Evolutionary conservation across 1,140 invertebrate genomes (phyloP).

Genomic region (Drosophila tristis): DNA sequence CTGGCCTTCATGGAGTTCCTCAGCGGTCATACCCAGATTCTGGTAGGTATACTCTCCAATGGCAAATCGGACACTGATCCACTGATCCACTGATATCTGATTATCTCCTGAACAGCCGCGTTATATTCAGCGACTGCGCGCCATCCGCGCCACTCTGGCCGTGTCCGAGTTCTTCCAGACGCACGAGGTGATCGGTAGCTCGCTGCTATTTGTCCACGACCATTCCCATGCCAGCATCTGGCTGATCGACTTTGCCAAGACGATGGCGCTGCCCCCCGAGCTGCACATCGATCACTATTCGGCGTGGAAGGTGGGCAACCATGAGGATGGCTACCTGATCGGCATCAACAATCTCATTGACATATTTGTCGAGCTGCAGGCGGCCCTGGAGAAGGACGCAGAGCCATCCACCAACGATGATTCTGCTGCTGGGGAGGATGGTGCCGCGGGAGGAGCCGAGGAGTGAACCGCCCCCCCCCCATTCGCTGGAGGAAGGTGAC

Average conservation of each 20-base stretch:
- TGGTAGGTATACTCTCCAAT: constrained; percentile 86
- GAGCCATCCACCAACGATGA: not conserved
- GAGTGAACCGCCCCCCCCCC: not conserved
- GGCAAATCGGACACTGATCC: not conserved
- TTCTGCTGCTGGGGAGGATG: constrained; percentile 17
- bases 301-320: constrained; percentile 97
- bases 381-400: constrained; percentile 42
- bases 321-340: constrained; percentile 98
- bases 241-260: constrained; percentile 99
- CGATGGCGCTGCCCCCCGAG: constrained; percentile 91
- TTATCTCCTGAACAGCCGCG: constrained; percentile 87
- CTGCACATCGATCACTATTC: constrained; percentile 91
- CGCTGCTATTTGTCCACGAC: constrained; percentile 98
- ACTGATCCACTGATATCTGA: not conserved
- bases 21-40: constrained; percentile 90
- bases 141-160: constrained; percentile 92
- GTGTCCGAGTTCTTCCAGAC: constrained; percentile 94
- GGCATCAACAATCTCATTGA: constrained; percentile 97
- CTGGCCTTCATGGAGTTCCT: constrained; percentile 94
- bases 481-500: too few relatives aligned
- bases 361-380: constrained; percentile 87
- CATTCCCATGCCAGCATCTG: constrained; percentile 94
- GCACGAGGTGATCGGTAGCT: constrained; percentile 98
- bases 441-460: not conserved
- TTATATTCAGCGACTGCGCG: constrained; percentile 93